These are phyloP conservation scores for Beris morrisii DNA, from an alignment of 2,888 invertebrate genomes.

Conservation along the genomic window DNA sequence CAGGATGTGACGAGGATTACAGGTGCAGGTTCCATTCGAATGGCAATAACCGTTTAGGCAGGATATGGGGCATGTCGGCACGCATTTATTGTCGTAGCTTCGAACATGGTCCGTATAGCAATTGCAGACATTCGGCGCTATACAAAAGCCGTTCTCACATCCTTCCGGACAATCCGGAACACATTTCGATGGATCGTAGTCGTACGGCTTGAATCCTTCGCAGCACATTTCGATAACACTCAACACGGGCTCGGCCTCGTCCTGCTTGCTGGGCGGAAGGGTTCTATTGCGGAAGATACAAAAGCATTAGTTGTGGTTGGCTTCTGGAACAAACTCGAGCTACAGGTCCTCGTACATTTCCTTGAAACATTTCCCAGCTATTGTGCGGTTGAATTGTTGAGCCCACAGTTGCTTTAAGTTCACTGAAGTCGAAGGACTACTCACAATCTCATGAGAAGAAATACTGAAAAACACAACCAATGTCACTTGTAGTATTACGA, in stretches of 20 bases:
- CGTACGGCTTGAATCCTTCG: slow-evolving; percentile 62
- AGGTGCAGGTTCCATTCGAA: slow-evolving; percentile 53
- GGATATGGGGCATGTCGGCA: slow-evolving; percentile 50
- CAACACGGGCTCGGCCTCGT: slow-evolving; percentile 60
- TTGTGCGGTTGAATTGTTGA: neutral
- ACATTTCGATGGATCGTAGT: slow-evolving; percentile 41
- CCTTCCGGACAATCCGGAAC: slow-evolving; percentile 47
- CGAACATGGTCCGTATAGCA: slow-evolving; percentile 51
- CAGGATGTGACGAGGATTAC: slow-evolving; percentile 47
- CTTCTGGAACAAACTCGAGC: too few species aligned
- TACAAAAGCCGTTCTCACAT: slow-evolving; percentile 50
- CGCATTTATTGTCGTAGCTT: slow-evolving; percentile 52
- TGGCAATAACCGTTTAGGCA: slow-evolving; percentile 56
- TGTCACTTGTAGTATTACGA: too few species aligned
- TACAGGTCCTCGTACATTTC: neutral
- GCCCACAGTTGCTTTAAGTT: neutral
- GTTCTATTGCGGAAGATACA: neutral
- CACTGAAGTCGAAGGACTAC: neutral
- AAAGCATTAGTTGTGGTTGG: neutral
- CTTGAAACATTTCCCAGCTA: slow-evolving; percentile 4
- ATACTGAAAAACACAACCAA: too few species aligned
- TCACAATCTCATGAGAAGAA: too few species aligned
- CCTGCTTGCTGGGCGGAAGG: slow-evolving; percentile 41
- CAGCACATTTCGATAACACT: slow-evolving; percentile 72
- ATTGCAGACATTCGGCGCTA: slow-evolving; percentile 50